Conservation (phyloP, 2,113 vertebrate species). For the Fulmarus glacialis region DNA sequence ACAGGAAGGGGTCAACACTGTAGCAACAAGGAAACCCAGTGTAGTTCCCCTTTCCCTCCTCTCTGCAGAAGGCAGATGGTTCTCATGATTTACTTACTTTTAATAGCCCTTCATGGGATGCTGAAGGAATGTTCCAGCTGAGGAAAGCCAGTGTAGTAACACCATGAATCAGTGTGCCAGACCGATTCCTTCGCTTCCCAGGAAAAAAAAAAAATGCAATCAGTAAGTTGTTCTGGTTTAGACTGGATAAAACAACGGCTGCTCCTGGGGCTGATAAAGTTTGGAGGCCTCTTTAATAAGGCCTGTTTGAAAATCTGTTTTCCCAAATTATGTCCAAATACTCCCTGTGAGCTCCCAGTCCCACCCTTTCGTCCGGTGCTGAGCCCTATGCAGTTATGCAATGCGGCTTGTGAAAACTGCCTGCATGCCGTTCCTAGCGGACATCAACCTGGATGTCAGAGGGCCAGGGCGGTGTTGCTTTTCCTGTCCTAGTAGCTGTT, state of each 20-base stretch:
- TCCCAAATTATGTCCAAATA: slow-evolving; percentile 10
- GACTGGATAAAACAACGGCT: not conserved
- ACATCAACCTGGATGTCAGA: not conserved
- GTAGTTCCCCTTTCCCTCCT: not conserved
- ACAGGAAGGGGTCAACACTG: not conserved
- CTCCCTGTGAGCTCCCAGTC: slow-evolving; percentile 17
- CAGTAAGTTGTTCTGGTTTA: not conserved
- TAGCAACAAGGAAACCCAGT: not conserved
- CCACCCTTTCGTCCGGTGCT: slow-evolving; percentile 43
- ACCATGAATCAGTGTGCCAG: slow-evolving; percentile 35
- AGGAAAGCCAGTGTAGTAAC: slow-evolving; percentile 41
- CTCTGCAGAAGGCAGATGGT: slow-evolving; percentile 37
- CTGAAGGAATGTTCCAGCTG: slow-evolving; percentile 59
- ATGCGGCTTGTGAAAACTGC: not conserved
- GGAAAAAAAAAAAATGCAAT: not conserved
- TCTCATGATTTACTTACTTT: slow-evolving; percentile 42
- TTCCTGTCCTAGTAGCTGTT: not conserved
- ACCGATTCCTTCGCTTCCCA: not conserved
- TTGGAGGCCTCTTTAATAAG: slow-evolving; percentile 9
- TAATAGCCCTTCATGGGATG: slow-evolving; percentile 48
- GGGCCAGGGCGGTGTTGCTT: not conserved
- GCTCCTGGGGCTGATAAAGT: not conserved
- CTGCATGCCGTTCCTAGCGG: not conserved
- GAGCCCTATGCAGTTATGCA: slow-evolving; percentile 36
- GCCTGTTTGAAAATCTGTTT: slow-evolving; percentile 51